Percentiles rank a stretch among this genome's conserved stretches.
Evolutionary conservation across 2,888 invertebrate genomes (phyloP).

Genomic region (Acronicta aceris): DNA sequence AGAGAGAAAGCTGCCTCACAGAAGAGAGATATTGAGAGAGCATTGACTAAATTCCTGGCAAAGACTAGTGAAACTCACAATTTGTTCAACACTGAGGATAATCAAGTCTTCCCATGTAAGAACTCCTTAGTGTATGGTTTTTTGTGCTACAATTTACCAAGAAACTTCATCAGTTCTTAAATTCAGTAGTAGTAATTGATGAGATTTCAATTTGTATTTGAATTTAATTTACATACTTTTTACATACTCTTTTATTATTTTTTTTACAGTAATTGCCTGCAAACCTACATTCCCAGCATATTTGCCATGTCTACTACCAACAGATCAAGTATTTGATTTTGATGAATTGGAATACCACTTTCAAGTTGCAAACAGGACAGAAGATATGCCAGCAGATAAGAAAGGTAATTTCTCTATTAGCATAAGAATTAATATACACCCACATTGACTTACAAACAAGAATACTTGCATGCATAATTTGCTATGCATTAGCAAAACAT

Average conservation of each 20-base stretch:
- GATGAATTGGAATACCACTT: constrained; percentile 94
- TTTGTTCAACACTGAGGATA: constrained; percentile 96
- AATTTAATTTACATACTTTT: too few relatives aligned
- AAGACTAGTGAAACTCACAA: constrained; percentile 97
- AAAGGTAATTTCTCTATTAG: constrained; percentile 70
- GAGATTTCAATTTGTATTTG: neutral
- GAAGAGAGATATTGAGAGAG: constrained; percentile 97
- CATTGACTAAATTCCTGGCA: constrained; percentile 97
- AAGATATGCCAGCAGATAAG: constrained; percentile 89
- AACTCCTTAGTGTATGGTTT: neutral
- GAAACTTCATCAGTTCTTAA: too few relatives aligned
- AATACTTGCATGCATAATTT: too few relatives aligned
- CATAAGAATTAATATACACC: neutral
- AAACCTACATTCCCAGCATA: constrained; percentile 95
- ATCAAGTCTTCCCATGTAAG: constrained; percentile 96
- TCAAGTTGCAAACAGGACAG: constrained; percentile 91
- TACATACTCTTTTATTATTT: too few relatives aligned
- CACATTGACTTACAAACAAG: too few relatives aligned
- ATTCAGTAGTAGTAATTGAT: neutral
- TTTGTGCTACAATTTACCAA: neutral
- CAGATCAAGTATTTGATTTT: constrained; percentile 98
- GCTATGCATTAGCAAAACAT: too few relatives aligned
- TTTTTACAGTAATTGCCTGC: constrained; percentile 94
- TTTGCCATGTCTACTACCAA: constrained; percentile 95
- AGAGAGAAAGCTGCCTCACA: constrained; percentile 98